Base-by-base conservation (phyloP, 2,888 invertebrate species). In the Cosmia pyralina region DNA sequence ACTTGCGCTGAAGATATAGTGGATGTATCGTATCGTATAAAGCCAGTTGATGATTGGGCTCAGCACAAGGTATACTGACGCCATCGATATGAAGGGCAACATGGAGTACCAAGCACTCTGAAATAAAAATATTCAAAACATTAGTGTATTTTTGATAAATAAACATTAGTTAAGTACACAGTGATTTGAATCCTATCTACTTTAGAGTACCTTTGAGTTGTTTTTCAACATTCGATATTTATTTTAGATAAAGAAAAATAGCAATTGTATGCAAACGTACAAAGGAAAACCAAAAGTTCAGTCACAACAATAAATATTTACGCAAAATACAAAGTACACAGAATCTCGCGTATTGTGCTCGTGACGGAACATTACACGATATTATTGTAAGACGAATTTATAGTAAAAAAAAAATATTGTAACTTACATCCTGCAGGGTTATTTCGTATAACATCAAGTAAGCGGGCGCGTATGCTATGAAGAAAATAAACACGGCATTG, bases 401-500 rank as follows among this genome's bases (percentile, higher is more conserved):
- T 48, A 22, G n/a, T 22, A 22, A 2, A 22, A 52, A 22, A 52
- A 53, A 28, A 8, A 52, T n/a, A 52, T n/a, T n/a, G 1, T 15
- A 15, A 55, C 92, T 90, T 78, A 94, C 95, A 67, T 90, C 86
- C 85, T 88, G 88, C 11, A 95, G 79, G 68, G 91, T 68, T 6
- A 90, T 57, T 8, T 90, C 85, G 22, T 87, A 88, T 5, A 82
- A 75, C 38, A 83, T 88, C 19, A 95, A 80, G 60, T 91, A 94
- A 4, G 89, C 90, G 0, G 96, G 94, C 3, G 92, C 80, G 8
- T 92, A 90, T 0, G 88, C 86, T 7, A 96, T 77, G 75, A 88
- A 94, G 84, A 96, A 94, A 6, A 93, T 82, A 68, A 93, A 95
- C 0, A 94, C 53, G 0, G 89, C 88, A 53, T 92, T 94, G 63